Evolutionary conservation across 2,113 vertebrate species (phyloP), one percentile per base, ranked within the genome.

Genomic region (Syngnathus floridae): DNA sequence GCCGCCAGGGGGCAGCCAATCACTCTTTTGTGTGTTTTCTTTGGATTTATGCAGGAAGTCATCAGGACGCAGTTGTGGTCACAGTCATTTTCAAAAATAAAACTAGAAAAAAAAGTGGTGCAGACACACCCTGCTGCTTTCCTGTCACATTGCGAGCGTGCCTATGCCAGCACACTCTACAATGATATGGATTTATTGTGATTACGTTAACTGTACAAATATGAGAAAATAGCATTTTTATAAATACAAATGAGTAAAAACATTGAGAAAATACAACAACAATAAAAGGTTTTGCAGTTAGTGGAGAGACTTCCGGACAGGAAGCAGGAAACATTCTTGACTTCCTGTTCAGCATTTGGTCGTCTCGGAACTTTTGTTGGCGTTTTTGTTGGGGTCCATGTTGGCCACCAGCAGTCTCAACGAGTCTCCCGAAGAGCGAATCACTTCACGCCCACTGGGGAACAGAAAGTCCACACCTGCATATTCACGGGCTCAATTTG

Each of bases 371-470:
- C 46, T 61, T 43, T 49, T 67, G 5, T 46, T 76, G 0, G 73
- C 46, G 35, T 90, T 61, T 45, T 46, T 67, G 6, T 46, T 75
- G 0, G 73, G 40, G 26, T 90, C 80, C 1, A 82, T 89, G 64
- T 89, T 90, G 46, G 90, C 89, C 60, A 91, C 88, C 67, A 92
- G 87, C 40, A 92, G 74, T 35, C 69, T 67, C 0, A 92, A 90
- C 0, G 55, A 67, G 71, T 92, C 79, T 64, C 88, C 87, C 1
- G 89, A 83, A 0, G 86, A 84, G 26, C 88, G 76, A 48, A 92
- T 91, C 60, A 91, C 81, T 22, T 92, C 90, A 52, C 89, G 73
- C 0, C 90, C 90, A 1, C 91, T 92, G 82, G 5, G 4, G 48
- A 59, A 26, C 51, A 26, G 41, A 11, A 72, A 45, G 16, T 5